Evolutionary conservation across 2,888 invertebrate species (phyloP), one percentile per base, ranked within the genome.

Genomic region (Cephonodes hylas): DNA sequence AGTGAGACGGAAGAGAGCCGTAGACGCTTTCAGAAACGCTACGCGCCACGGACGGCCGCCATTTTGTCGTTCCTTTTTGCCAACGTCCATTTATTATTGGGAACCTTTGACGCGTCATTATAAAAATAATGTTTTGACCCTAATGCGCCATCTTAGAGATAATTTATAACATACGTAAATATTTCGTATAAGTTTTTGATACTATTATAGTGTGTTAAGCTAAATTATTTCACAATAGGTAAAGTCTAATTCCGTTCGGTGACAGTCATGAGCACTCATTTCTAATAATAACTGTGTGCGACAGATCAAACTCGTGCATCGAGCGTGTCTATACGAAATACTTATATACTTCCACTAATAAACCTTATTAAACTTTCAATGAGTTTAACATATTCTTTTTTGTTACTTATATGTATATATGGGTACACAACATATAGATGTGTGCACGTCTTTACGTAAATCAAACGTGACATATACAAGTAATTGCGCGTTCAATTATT

Each of bases 11-110:
- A 69, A 42, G 63, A 73, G 68, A 73, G 76, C 81, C 89, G 91
- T 89, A 90, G 89, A 89, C 88, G 91, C 91, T 91, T 91, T 91
- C 91, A 88, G 91, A 89, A 85, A 86, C 83, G 90, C 90, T 90
- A 90, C 90, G 89, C 87, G 84, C 79, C 77, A 78, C 74, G 53
- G 20, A 53, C 76, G 74, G 67, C 85, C 75, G 90, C 91, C 91
- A 91, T 91, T 84, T 91, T 91, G 89, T 85, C 80, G 76, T 80
- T 82, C 82, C 79, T 84, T 85, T 86, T 83, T 81, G 25, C 42
- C 57, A n/a, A 38, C 60, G 53, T 23, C n/a, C 34, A 48, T 48
- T 60, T 60, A 60, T n/a, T 42, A 60, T 34, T 53, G 13, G 42
- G 42, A 20, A 42, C 53, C 60, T 53, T 53, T 42, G 42, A 48